Conservation (phyloP, 2,888 invertebrate species). For the Caenorhabditis doughertyi region DNA sequence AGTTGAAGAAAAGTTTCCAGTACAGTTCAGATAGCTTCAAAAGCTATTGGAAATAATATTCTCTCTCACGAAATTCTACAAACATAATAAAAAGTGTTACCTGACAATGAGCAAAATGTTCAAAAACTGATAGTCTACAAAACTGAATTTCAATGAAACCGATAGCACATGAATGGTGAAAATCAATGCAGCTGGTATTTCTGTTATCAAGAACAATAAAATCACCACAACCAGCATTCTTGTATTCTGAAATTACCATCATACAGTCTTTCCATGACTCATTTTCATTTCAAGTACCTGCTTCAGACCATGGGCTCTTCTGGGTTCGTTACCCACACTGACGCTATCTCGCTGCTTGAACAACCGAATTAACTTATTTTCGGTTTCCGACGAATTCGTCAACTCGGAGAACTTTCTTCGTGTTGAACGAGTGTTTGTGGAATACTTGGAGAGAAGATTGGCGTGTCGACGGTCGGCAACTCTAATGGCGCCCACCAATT, state of each 20-base stretch:
- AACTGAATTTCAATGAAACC: conserved; percentile 74
- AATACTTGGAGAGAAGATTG: conserved; percentile 72
- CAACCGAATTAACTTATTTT: conserved; percentile 63
- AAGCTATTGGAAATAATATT: no score
- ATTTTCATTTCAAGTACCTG: conserved; percentile 72
- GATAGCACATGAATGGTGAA: conserved; percentile 80
- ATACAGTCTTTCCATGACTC: no score
- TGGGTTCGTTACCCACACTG: conserved; percentile 75
- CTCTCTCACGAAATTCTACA: not conserved
- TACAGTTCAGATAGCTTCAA: not conserved
- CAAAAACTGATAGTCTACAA: conserved; percentile 76
- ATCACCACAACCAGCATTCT: conserved; percentile 84
- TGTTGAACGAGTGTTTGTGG: conserved; percentile 57
- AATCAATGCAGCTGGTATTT: conserved; percentile 83
- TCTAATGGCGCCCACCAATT: conserved; percentile 91
- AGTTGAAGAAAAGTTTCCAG: not conserved
- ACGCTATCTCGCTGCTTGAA: conserved; percentile 71
- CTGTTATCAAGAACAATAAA: conserved; percentile 67
- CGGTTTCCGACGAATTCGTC: conserved; percentile 60
- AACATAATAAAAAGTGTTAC: conserved; percentile 53
- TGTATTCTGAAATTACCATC: conserved; percentile 85
- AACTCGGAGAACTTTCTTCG: conserved; percentile 63
- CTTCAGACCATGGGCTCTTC: conserved; percentile 78
- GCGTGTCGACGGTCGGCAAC: conserved; percentile 89
- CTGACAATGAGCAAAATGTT: conserved; percentile 79